Percentiles rank a stretch among this genome's conserved stretches.
Conservation (phyloP, 2,797 vertebrate species). For the Rhinogobio ventralis region DNA sequence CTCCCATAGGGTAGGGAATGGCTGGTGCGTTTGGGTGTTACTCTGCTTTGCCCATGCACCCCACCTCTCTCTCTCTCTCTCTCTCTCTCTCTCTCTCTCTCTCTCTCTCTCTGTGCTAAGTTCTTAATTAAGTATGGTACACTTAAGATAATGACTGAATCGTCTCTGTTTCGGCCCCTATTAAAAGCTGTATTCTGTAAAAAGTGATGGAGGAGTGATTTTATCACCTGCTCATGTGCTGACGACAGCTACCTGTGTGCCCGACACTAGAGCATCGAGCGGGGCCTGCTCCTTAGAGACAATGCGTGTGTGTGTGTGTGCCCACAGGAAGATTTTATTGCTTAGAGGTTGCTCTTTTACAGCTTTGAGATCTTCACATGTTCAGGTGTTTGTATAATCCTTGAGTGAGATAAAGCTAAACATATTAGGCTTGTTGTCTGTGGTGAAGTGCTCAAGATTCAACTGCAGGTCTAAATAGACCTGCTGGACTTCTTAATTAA, state of each 20-base stretch:
- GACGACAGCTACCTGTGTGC: slow-evolving; percentile 43
- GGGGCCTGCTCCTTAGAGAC: slow-evolving; percentile 38
- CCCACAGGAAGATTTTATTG: background rate
- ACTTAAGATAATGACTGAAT: slow-evolving; percentile 12
- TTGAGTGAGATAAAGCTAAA: background rate
- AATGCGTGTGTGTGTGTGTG: slow-evolving; percentile 28
- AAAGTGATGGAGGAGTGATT: slow-evolving; percentile 13
- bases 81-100: background rate
- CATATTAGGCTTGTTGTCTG: slow-evolving; percentile 6
- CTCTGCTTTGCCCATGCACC: slow-evolving; percentile 33
- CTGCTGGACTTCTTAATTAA: slow-evolving; percentile 19
- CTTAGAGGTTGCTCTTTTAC: slow-evolving; percentile 4
- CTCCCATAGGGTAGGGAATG: slow-evolving; percentile 35
- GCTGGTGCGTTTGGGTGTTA: slow-evolving; percentile 52
- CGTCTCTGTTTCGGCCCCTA: background rate
- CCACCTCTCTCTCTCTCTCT: slow-evolving; percentile 21
- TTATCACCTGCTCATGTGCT: slow-evolving; percentile 50
- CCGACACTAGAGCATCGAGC: slow-evolving; percentile 2
- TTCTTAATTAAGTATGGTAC: slow-evolving; percentile 50
- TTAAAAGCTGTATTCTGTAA: slow-evolving; percentile 22
- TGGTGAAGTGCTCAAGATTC: slow-evolving; percentile 3
- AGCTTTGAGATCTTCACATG: background rate
- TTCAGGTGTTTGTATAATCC: background rate
- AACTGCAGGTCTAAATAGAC: background rate
- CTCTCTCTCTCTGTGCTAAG: slow-evolving; percentile 32